Base-by-base conservation (phyloP, 2,113 vertebrate genomes). In the Butorides virescens region DNA sequence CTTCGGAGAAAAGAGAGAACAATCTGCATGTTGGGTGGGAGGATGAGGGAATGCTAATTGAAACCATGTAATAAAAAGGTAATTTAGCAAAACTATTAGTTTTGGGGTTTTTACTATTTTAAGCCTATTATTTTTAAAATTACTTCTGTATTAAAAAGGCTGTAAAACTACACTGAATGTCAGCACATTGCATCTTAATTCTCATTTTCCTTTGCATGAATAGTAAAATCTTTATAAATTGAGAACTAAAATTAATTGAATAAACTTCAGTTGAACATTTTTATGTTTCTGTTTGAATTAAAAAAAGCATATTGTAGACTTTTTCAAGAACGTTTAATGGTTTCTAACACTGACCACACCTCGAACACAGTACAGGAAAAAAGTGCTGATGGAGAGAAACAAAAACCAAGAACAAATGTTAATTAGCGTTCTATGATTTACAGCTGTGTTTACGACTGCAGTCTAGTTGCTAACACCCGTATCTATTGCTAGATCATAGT, bases 61-160 rank as follows among this genome's bases (percentile, higher is more conserved):
- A 98, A 97, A 94, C 71, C 37, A 93, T 94, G 81, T 92, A 97
- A 97, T 98, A 97, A 98, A 98, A 98, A 90, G 88, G 71, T 94
- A 98, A 98, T 98, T 98, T 97, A 97, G 91, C 85, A 90, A 96
- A 97, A 97, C 84, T 94, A 91, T 96, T 98, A 95, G 86, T 70
- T 96, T 96, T 97, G 23, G 14, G 8, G 0, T 77, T 95, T 94
- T 94, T 97, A 93, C 79, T 95, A 97, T 97, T 98, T 98, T 98
- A 96, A 97, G 34, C 66, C 92, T 94, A 92, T 97, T 98, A 97
- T 98, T 98, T 98, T 97, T 87, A 94, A 98, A 98, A 98, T 98
- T 94, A 96, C 86, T 97, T 97, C 55, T 92, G 49, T 97, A 97
- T 98, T 98, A 93, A 97, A 98, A 97, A 94, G 42, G 78, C 91